These are phyloP conservation scores for Geococcyx californianus DNA, from an alignment of 2,113 vertebrate species.

Conservation along the genomic window DNA sequence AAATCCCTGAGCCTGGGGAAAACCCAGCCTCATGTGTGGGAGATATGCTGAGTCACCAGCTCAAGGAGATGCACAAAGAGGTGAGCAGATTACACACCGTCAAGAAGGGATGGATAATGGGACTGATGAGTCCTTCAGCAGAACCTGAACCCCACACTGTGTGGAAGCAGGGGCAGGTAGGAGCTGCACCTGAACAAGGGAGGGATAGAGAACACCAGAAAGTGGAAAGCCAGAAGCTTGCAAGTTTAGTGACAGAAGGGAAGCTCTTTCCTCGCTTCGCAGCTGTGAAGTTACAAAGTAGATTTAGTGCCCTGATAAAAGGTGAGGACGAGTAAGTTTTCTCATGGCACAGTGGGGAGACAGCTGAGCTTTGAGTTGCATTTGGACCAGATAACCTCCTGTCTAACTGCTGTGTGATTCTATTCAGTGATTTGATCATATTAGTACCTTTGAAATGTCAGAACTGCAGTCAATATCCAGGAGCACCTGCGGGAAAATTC, in stretches of 20 bases:
- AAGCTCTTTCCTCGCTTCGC: not conserved
- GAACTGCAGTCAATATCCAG: not conserved
- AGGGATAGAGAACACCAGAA: not conserved
- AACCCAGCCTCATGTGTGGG: not conserved
- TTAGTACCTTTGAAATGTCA: not conserved
- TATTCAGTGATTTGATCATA: not conserved
- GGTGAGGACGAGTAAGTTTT: not conserved
- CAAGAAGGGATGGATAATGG: fast-evolving
- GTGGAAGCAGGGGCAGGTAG: not conserved
- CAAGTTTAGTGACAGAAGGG: not conserved
- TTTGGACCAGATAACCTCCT: not conserved
- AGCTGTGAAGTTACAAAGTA: not conserved
- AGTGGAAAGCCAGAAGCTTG: not conserved
- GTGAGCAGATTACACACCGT: not conserved
- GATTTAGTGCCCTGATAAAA: not conserved
- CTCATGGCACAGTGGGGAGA: not conserved
- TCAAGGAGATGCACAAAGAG: not conserved
- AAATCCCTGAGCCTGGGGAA: not conserved
- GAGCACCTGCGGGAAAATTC: not conserved
- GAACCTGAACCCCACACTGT: not conserved
- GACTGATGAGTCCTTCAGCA: fast-evolving
- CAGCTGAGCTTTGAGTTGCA: not conserved
- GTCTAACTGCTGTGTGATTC: not conserved
- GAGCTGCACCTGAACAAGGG: not conserved
- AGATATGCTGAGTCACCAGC: not conserved